Evolutionary conservation across 2,888 invertebrate genomes (phyloP).

Genomic region (Griposia aprilina): DNA sequence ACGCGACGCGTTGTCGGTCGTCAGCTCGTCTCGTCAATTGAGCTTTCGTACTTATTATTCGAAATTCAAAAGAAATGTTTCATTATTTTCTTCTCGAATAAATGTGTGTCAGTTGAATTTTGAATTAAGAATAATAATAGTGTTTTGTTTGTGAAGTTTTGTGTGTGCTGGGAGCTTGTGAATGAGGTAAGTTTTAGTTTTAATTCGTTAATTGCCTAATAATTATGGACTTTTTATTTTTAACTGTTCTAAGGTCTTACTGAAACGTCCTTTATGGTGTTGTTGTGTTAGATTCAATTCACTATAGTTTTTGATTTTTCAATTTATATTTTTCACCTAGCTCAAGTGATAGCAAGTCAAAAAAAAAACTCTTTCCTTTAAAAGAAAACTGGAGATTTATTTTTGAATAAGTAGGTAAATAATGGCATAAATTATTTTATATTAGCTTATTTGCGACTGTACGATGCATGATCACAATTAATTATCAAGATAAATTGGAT

Average conservation of each 20-base stretch:
- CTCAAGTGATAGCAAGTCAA: no score
- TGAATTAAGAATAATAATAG: constrained; percentile 24
- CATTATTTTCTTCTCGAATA: background rate
- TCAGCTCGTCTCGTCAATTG: background rate
- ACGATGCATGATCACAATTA: background rate
- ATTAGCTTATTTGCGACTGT: background rate
- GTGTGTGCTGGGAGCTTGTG: background rate
- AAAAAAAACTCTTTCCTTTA: background rate
- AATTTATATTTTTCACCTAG: background rate
- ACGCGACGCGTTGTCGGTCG: constrained; percentile 28
- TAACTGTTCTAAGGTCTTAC: background rate
- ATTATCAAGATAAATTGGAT: background rate
- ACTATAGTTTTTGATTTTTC: background rate
- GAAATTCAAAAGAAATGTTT: constrained; percentile 27
- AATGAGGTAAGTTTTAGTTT: constrained; percentile 33
- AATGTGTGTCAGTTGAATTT: constrained; percentile 25
- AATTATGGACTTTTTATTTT: background rate
- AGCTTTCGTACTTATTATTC: constrained; percentile 32
- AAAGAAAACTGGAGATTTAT: no score
- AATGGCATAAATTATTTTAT: background rate
- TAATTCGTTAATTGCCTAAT: no score
- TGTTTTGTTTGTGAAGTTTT: constrained; percentile 45
- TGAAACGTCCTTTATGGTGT: background rate
- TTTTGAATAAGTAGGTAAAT: background rate
- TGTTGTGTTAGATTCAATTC: background rate